Evolutionary conservation across 2,888 invertebrate genomes (phyloP).

Genomic region (Hydraecia micacea): DNA sequence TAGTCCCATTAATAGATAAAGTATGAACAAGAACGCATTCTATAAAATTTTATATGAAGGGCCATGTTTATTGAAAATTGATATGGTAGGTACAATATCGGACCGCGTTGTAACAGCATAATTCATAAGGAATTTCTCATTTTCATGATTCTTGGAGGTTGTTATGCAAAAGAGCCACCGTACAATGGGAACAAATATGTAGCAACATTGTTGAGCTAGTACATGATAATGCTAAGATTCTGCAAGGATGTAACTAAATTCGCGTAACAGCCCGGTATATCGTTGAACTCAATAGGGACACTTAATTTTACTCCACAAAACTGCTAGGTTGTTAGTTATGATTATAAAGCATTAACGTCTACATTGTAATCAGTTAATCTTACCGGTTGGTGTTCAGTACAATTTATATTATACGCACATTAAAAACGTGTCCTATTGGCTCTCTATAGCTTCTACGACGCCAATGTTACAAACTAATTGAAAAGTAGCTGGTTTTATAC

Average conservation of each 20-base stretch:
- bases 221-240: constrained; percentile 52
- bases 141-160: constrained; percentile 57
- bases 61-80: constrained; percentile 42
- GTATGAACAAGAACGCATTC: constrained; percentile 27
- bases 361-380: constrained; percentile 61
- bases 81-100: constrained; percentile 40
- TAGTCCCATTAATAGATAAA: constrained; percentile 26
- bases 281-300: constrained; percentile 59
- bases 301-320: constrained; percentile 63
- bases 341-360: constrained; percentile 58
- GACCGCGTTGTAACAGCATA: constrained; percentile 38
- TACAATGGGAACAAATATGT: constrained; percentile 60
- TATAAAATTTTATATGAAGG: constrained; percentile 46
- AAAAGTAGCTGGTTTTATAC: constrained; percentile 15
- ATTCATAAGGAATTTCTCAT: constrained; percentile 54
- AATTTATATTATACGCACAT: constrained; percentile 50
- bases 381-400: constrained; percentile 37
- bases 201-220: constrained; percentile 56
- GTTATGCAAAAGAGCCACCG: constrained; percentile 58
- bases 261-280: constrained; percentile 27
- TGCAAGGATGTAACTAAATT: constrained; percentile 57
- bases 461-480: constrained; percentile 33
- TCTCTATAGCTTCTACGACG: constrained; percentile 8
- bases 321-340: constrained; percentile 54
- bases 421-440: constrained; percentile 39